Conservation (phyloP, 1,140 invertebrate genomes). For the Gonioctena quinquepunctata region DNA sequence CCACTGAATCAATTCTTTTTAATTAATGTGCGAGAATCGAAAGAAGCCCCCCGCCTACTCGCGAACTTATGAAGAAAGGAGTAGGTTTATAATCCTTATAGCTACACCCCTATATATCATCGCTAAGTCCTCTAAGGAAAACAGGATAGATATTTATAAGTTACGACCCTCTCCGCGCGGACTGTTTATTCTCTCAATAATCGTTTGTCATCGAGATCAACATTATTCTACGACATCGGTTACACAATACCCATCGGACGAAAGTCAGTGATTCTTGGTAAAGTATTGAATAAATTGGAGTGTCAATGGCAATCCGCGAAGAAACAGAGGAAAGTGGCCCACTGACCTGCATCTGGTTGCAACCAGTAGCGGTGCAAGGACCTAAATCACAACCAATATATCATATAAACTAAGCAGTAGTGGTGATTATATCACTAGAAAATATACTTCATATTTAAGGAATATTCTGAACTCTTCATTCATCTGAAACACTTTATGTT, state of each 20-base stretch:
- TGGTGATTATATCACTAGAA: too few relatives aligned
- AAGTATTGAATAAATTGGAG: neutral
- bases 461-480: too few relatives aligned
- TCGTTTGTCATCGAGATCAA: constrained; percentile 53
- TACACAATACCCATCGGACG: neutral
- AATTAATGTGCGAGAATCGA: too few relatives aligned
- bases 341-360: neutral
- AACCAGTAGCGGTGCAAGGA: too few relatives aligned
- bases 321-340: neutral
- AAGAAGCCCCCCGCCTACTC: too few relatives aligned
- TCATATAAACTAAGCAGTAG: too few relatives aligned
- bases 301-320: neutral
- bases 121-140: constrained; percentile 56
- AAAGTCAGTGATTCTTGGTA: neutral
- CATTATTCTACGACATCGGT: constrained; percentile 8
- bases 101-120: constrained; percentile 57
- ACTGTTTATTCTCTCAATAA: constrained; percentile 58
- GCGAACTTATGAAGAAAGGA: constrained; percentile 58
- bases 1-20: too few relatives aligned
- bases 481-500: too few relatives aligned
- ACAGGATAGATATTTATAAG: constrained; percentile 58
- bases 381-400: too few relatives aligned
- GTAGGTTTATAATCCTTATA: constrained; percentile 58
- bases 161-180: constrained; percentile 50
- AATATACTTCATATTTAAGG: too few relatives aligned